Evolutionary conservation across 23 tunicate species (phyloP).

Genomic region (Phallusia fumigata): DNA sequence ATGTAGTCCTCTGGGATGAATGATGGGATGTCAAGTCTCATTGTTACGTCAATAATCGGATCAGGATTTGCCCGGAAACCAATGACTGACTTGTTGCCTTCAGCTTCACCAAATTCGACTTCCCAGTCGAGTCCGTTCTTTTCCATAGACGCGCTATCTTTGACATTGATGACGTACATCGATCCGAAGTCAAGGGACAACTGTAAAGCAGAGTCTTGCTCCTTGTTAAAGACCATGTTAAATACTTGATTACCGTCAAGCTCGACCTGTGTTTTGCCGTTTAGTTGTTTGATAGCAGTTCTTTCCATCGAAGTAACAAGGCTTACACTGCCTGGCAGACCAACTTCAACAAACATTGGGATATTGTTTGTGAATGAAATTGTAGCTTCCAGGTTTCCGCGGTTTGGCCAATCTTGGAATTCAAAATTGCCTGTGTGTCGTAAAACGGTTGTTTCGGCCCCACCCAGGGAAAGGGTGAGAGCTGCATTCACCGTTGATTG

Average conservation of each 20-base stretch:
- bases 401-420: conserved; percentile 11
- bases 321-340: background rate
- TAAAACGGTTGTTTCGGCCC: background rate
- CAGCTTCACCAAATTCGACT: background rate
- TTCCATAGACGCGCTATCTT: background rate
- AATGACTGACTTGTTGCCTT: background rate
- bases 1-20: background rate
- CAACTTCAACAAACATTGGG: background rate
- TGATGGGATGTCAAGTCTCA: background rate
- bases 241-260: background rate
- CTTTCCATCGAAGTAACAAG: background rate
- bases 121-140: background rate
- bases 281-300: background rate
- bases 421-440: background rate
- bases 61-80: background rate
- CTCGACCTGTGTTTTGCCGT: background rate
- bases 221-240: background rate
- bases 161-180: background rate
- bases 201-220: background rate
- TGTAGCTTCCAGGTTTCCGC: background rate
- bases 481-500: background rate
- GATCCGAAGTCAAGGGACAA: conserved; percentile 1
- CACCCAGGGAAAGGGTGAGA: background rate
- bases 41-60: background rate
- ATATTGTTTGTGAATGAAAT: background rate